Evolutionary conservation across 2,888 invertebrate species (phyloP).

Genomic region (Halictus ligatus): DNA sequence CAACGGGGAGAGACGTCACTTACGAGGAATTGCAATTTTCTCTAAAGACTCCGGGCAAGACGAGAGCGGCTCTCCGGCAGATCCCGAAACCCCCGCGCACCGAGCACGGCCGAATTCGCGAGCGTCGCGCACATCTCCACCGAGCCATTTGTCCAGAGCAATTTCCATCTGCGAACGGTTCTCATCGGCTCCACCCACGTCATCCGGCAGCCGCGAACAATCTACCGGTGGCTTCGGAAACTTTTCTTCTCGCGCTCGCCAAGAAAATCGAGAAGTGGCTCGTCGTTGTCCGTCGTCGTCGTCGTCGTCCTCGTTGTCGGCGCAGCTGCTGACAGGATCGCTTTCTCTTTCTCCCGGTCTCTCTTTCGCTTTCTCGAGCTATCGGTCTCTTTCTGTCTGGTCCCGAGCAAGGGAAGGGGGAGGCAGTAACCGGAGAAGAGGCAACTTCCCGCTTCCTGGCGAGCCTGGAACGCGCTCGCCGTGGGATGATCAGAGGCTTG

Average conservation of each 20-base stretch:
- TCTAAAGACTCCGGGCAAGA: slow-evolving; percentile 52
- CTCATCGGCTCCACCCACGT: slow-evolving; percentile 53
- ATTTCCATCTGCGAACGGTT: slow-evolving; percentile 73
- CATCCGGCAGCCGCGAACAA: neutral
- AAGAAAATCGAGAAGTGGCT: slow-evolving; percentile 25
- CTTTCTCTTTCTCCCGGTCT: neutral
- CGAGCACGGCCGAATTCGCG: slow-evolving; percentile 54
- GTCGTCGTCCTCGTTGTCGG: neutral
- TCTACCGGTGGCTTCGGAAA: slow-evolving; percentile 12
- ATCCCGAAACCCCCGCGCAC: neutral
- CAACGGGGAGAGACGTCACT: slow-evolving; percentile 51
- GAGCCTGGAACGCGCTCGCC: neutral
- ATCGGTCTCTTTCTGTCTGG: neutral
- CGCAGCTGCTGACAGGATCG: slow-evolving; percentile 24
- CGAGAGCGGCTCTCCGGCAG: slow-evolving; percentile 5
- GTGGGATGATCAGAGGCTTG: neutral
- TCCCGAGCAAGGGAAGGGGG: slow-evolving; percentile 5
- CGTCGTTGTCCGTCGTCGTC: neutral
- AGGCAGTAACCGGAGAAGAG: slow-evolving; percentile 21
- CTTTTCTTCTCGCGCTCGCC: slow-evolving; percentile 5
- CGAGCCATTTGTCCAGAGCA: slow-evolving; percentile 67
- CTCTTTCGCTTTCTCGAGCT: neutral
- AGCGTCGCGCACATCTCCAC: slow-evolving; percentile 47
- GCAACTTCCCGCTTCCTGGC: slow-evolving; percentile 10
- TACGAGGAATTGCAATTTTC: slow-evolving; percentile 69